phyloP scores from a whole-genome alignment of 2,888 invertebrate genomes.

The Agonopterix heracliana region DNA sequence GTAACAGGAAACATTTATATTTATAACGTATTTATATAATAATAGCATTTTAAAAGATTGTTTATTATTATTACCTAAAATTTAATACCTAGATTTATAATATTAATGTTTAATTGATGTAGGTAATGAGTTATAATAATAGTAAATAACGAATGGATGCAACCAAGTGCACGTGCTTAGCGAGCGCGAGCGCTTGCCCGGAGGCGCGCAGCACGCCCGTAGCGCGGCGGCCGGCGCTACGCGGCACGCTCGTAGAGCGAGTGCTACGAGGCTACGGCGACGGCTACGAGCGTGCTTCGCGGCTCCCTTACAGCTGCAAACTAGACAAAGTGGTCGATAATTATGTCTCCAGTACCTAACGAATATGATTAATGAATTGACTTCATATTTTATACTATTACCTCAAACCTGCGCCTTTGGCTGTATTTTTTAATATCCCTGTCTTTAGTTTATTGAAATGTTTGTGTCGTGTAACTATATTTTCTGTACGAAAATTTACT shows the following conservation, averaged over 20 bases:
- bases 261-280: slow-evolving; percentile 17
- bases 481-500: slow-evolving; percentile 54
- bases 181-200: slow-evolving; percentile 43
- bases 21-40: slow-evolving; percentile 78
- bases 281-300: slow-evolving; percentile 23
- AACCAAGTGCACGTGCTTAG: slow-evolving; percentile 63
- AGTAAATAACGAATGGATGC: slow-evolving; percentile 70
- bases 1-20: slow-evolving; percentile 78
- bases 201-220: slow-evolving; percentile 15
- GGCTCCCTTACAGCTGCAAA: slow-evolving; percentile 37
- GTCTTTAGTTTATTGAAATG: slow-evolving; percentile 70
- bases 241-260: slow-evolving; percentile 18
- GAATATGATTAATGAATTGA: slow-evolving; percentile 76
- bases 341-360: slow-evolving; percentile 66
- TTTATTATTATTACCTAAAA: slow-evolving; percentile 77
- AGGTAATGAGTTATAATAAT: slow-evolving; percentile 71
- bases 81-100: slow-evolving; percentile 75
- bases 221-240: slow-evolving; percentile 13
- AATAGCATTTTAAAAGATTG: slow-evolving; percentile 77
- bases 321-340: slow-evolving; percentile 60
- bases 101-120: slow-evolving; percentile 76
- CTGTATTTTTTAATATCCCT: slow-evolving; percentile 69
- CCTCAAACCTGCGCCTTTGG: slow-evolving; percentile 72
- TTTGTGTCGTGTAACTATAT: slow-evolving; percentile 57
- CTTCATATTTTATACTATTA: slow-evolving; percentile 73